phyloP scores from a whole-genome alignment of 1,140 invertebrate genomes.

The Neodiprion fabricii region DNA sequence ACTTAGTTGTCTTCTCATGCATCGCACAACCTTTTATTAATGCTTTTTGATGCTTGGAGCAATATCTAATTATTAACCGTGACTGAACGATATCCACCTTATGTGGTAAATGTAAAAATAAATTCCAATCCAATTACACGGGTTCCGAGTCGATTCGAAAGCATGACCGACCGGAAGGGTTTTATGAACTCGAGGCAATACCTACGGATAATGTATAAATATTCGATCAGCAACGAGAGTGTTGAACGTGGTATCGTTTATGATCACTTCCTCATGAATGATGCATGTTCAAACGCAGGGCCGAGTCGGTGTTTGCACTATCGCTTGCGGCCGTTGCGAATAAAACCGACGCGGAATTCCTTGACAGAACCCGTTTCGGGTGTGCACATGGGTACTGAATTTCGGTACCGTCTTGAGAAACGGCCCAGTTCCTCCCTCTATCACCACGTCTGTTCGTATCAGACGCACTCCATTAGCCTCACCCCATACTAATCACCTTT shows the following conservation, averaged over 20 bases:
- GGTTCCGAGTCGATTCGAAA: neutral
- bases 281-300: neutral
- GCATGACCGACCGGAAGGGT: neutral
- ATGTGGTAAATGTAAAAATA: neutral
- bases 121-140: conserved; percentile 1
- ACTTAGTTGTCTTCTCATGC: too few relatives aligned
- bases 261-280: conserved; percentile 6
- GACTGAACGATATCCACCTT: too few relatives aligned
- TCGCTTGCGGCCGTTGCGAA: neutral
- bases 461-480: conserved; percentile 12
- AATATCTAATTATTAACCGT: too few relatives aligned
- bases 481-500: conserved; percentile 13
- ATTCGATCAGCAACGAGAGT: neutral
- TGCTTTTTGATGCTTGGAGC: too few relatives aligned
- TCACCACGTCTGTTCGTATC: conserved; percentile 13
- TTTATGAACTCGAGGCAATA: neutral
- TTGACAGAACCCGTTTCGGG: neutral
- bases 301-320: neutral
- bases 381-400: neutral
- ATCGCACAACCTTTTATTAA: too few relatives aligned
- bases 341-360: too few relatives aligned
- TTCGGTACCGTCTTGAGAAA: neutral
- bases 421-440: neutral
- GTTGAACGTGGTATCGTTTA: neutral
- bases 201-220: neutral